Base-by-base conservation (phyloP, 2,888 invertebrate species). In the Oxystoma pomonae region DNA sequence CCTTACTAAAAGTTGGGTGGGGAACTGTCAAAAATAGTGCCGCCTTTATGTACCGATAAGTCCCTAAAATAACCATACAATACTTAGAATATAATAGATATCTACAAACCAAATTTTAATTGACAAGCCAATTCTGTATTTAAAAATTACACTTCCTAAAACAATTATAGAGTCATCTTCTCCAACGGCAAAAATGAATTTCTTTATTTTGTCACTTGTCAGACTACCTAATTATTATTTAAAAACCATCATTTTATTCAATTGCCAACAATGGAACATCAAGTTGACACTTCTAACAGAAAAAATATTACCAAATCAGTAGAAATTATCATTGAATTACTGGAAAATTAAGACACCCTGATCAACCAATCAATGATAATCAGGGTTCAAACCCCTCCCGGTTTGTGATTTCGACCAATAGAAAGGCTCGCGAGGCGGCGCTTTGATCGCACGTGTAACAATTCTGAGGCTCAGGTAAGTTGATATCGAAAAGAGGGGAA, bases 371-470 rank as follows among this genome's bases (percentile, higher is more conserved):
- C 68, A 59, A 18, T 20, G 51, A 22, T 63, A 69, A 69, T 69
- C 68, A 65, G 61, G 62, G 58, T 12, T 51, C 0, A 12, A 51
- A 53, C 56, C 69, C 67, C 59, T 67, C 70, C 59, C 16, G 19
- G 1, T 9, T 17, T 51, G 50, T 17, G n/a, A 35, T 49, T 9
- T 55, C 57, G 50, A 58, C 71, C 71, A 69, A 69, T 69, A 20
- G 50, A 20, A 51, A 16, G 22, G 50, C 19, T 19, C 52, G 53
- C 62, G 59, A 63, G 69, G 68, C 62, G 67, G 65, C n/a, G 59
- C 58, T 57, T 35, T 16, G 12, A 50, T 19, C 18, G 73, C 76
- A 76, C 75, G 75, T 75, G 75, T 66, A 69, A 67, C 69, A 68
- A 68, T 69, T 70, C 71, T 67, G 71, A 72, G 71, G 71, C 62